A percentile compares a stretch with the other conserved stretches of the same genome.
Evolutionary conservation across 1,140 invertebrate species (phyloP).

Genomic region (Drosophila takahashii): DNA sequence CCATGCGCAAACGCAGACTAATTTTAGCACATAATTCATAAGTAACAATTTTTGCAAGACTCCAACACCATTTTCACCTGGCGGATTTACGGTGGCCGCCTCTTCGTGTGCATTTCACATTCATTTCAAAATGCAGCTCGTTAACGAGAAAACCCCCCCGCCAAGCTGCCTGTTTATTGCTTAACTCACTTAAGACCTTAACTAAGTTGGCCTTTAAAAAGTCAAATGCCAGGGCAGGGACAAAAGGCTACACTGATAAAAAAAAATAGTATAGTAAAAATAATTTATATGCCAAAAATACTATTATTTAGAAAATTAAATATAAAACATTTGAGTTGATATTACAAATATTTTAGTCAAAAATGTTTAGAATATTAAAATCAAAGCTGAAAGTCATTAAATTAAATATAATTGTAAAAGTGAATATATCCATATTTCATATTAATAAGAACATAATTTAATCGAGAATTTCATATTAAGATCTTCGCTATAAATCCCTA

Average conservation of each 20-base stretch:
- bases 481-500: too few species aligned
- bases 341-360: too few species aligned
- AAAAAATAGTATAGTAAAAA: too few species aligned
- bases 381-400: too few species aligned
- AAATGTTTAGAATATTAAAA: too few species aligned
- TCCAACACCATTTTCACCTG: conserved; percentile 17
- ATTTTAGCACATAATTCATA: conserved; percentile 68
- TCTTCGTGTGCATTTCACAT: conserved; percentile 78
- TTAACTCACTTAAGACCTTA: conserved; percentile 57
- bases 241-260: neutral
- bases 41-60: conserved; percentile 21
- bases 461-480: too few species aligned
- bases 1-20: neutral
- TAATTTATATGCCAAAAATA: too few species aligned
- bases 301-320: too few species aligned
- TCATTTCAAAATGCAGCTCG: conserved; percentile 74
- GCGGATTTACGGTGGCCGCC: conserved; percentile 48
- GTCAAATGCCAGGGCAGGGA: conserved; percentile 58
- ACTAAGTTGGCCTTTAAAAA: conserved; percentile 75
- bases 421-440: too few species aligned
- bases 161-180: conserved; percentile 34
- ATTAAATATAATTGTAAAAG: too few species aligned
- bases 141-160: conserved; percentile 40
- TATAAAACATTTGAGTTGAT: too few species aligned
- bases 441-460: too few species aligned